Evolutionary conservation across 2,113 vertebrate species (phyloP).

Genomic region (Labeo rohita): DNA sequence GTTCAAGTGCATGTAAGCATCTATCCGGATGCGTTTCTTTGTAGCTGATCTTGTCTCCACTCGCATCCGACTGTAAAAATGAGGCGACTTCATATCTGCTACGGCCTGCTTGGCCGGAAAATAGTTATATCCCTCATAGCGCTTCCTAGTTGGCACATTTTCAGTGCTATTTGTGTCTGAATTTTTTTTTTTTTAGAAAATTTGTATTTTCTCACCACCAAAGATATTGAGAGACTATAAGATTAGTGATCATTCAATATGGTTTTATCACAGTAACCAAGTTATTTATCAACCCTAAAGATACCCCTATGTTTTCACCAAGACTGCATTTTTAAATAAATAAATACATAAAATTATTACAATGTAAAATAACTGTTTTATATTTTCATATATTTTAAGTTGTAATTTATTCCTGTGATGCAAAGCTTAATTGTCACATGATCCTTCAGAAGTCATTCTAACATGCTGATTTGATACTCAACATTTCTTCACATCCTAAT

Average conservation of each 20-base stretch:
- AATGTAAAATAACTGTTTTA: background rate
- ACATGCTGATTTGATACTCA: background rate
- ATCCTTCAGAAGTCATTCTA: background rate
- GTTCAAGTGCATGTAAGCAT: background rate
- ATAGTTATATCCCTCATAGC: background rate
- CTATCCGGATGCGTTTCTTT: background rate
- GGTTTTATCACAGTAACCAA: background rate
- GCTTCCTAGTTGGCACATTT: background rate
- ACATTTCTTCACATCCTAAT: too few relatives aligned
- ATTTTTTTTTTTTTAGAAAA: background rate
- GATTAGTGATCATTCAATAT: background rate
- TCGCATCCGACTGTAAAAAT: conserved; percentile 7
- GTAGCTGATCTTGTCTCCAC: background rate
- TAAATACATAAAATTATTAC: background rate
- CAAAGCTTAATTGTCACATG: background rate
- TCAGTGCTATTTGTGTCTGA: background rate
- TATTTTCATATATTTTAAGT: background rate
- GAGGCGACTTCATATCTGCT: background rate
- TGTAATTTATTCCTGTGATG: background rate
- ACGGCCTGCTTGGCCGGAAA: background rate
- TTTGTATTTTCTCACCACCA: background rate
- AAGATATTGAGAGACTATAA: background rate
- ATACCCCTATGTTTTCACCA: too few relatives aligned
- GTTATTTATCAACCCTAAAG: background rate
- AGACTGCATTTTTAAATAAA: too few relatives aligned